Evolutionary conservation across 2,797 vertebrate species (phyloP).

Genomic region (Margarornis squamiger): DNA sequence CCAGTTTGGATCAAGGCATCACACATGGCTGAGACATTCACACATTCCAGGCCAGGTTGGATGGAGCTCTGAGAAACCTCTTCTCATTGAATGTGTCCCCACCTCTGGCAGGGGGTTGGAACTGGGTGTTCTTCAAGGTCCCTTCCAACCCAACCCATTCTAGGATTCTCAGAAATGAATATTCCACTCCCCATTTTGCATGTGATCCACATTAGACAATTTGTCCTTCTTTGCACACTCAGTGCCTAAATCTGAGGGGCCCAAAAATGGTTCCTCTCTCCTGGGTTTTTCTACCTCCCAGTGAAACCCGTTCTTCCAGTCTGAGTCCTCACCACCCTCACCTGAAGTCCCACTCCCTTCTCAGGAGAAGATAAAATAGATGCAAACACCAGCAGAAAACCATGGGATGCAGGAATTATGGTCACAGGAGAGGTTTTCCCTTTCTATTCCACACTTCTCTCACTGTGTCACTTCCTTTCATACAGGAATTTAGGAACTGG

Average conservation of each 20-base stretch:
- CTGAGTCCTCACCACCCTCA: not conserved
- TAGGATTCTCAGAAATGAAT: not conserved
- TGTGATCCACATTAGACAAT: not conserved
- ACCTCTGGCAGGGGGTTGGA: not conserved
- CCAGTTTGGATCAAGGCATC: not conserved
- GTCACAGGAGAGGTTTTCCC: not conserved
- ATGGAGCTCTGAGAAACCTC: not conserved
- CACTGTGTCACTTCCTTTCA: not conserved
- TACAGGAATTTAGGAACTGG: not conserved
- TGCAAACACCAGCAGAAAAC: not conserved
- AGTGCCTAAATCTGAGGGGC: not conserved
- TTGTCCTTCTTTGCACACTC: not conserved
- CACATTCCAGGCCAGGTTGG: not conserved
- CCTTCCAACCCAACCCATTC: not conserved
- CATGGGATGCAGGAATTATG: not conserved
- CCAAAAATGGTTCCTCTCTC: not conserved
- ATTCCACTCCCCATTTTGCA: not conserved
- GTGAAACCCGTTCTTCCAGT: not conserved
- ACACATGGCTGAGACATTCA: not conserved
- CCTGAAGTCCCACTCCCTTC: not conserved
- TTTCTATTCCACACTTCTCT: not conserved
- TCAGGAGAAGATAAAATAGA: not conserved
- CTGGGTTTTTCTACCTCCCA: rapidly evolving
- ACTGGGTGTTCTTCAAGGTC: not conserved
- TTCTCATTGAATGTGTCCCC: not conserved